Conservation (phyloP, 2,888 invertebrate species). For the Laspeyria flexula region DNA sequence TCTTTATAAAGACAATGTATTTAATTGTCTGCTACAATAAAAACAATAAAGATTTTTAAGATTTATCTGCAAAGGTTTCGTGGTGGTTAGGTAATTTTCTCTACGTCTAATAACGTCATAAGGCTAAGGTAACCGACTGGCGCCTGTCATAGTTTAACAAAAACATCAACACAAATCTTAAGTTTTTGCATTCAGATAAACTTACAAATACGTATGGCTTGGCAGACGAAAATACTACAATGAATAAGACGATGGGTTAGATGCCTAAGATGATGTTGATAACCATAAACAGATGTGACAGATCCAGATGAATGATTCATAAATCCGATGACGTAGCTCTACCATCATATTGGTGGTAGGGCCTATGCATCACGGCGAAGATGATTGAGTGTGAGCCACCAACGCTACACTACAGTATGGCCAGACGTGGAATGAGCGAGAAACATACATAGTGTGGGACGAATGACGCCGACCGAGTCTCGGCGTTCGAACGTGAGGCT, state of each 20-base stretch:
- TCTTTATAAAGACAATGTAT: conserved; percentile 15
- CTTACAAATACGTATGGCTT: neutral
- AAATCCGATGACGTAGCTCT: conserved; percentile 67
- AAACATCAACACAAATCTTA: conserved; percentile 7
- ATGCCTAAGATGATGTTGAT: conserved; percentile 52
- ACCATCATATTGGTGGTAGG: conserved; percentile 44
- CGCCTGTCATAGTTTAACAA: conserved; percentile 8
- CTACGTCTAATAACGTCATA: conserved; percentile 33
- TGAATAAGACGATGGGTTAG: conserved; percentile 60
- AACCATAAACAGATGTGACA: conserved; percentile 74
- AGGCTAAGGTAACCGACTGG: conserved; percentile 31
- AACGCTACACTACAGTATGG: conserved; percentile 14
- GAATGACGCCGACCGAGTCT: conserved; percentile 75
- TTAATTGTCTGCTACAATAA: neutral
- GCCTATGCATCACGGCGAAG: conserved; percentile 48
- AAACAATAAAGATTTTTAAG: conserved; percentile 12
- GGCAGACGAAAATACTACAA: conserved; percentile 55
- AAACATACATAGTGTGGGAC: conserved; percentile 81
- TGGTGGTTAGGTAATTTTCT: conserved; percentile 23
- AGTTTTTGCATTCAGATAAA: conserved; percentile 6
- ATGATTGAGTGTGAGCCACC: conserved; percentile 37
- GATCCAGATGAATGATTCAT: conserved; percentile 77
- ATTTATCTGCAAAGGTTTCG: conserved; percentile 10
- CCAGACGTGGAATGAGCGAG: conserved; percentile 83
- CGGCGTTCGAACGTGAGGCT: conserved; percentile 80